Evolutionary conservation across 2,888 invertebrate genomes (phyloP).

Genomic region (Macropis europaea): DNA sequence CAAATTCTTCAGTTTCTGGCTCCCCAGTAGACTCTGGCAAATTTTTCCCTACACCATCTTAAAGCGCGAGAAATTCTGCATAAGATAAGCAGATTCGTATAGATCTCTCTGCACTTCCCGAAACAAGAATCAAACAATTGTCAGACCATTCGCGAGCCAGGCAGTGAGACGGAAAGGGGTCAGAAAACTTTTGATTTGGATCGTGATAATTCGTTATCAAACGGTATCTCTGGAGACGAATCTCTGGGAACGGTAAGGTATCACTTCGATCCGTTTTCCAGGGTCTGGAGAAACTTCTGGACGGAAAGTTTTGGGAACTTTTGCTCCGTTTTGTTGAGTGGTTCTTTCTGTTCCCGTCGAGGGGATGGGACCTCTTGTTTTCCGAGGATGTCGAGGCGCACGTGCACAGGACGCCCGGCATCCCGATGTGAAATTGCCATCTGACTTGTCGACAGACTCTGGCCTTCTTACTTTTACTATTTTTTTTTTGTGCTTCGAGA

Average conservation of each 20-base stretch:
- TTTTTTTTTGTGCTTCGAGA: not conserved
- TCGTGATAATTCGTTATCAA: conserved; percentile 10
- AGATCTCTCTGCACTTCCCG: not conserved
- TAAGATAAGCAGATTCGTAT: too few relatives aligned
- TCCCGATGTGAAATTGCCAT: conserved; percentile 12
- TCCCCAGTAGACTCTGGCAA: too few relatives aligned
- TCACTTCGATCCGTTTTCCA: not conserved
- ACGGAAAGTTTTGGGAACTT: conserved; percentile 19
- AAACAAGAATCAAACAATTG: too few relatives aligned
- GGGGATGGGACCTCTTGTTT: conserved; percentile 19
- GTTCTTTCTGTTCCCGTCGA: conserved; percentile 24
- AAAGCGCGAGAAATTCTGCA: too few relatives aligned
- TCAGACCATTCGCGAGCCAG: too few relatives aligned
- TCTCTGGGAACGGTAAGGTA: not conserved
- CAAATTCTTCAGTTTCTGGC: too few relatives aligned
- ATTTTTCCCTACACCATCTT: too few relatives aligned
- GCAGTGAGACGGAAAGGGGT: not conserved
- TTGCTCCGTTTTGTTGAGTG: conserved; percentile 22
- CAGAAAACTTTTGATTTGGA: conserved; percentile 13
- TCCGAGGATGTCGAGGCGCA: conserved; percentile 13
- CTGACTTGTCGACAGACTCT: conserved; percentile 11
- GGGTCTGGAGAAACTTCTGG: not conserved
- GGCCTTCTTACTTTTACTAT: not conserved
- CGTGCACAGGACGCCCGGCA: conserved; percentile 7
- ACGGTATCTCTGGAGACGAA: conserved; percentile 1